phyloP scores from a whole-genome alignment of 2,888 invertebrate species.

The Dryocosmus kuriphilus region DNA sequence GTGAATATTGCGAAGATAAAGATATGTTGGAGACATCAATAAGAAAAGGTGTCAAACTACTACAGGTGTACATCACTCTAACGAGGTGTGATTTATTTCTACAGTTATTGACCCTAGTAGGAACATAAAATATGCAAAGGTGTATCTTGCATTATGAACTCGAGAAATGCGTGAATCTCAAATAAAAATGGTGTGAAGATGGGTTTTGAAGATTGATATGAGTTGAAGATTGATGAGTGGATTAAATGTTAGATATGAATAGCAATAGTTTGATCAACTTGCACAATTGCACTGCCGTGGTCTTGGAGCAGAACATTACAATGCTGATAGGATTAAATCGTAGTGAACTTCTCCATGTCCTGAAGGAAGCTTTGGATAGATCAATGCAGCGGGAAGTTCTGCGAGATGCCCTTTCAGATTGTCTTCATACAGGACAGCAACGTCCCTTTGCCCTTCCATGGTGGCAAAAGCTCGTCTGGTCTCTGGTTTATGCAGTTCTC shows the following conservation, averaged over 20 bases:
- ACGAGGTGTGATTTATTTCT: no score
- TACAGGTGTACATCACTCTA: no score
- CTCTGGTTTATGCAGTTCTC: constrained; percentile 87
- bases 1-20: no score
- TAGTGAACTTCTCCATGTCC: constrained; percentile 58
- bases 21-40: no score
- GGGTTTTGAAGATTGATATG: neutral
- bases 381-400: constrained; percentile 58
- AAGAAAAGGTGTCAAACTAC: no score
- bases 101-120: no score
- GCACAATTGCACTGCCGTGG: constrained; percentile 65
- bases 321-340: constrained; percentile 59
- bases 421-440: constrained; percentile 60
- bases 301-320: constrained; percentile 60
- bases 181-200: neutral
- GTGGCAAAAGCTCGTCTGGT: constrained; percentile 86
- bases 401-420: constrained; percentile 58
- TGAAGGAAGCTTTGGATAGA: constrained; percentile 60
- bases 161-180: no score
- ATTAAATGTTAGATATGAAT: constrained; percentile 58
- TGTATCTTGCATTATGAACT: no score
- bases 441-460: constrained; percentile 79
- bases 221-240: neutral
- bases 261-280: constrained; percentile 54
- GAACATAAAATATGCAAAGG: no score